These are phyloP conservation scores for Drosophila demipolita DNA, from an alignment of 2,888 invertebrate species.

Conservation along the genomic window DNA sequence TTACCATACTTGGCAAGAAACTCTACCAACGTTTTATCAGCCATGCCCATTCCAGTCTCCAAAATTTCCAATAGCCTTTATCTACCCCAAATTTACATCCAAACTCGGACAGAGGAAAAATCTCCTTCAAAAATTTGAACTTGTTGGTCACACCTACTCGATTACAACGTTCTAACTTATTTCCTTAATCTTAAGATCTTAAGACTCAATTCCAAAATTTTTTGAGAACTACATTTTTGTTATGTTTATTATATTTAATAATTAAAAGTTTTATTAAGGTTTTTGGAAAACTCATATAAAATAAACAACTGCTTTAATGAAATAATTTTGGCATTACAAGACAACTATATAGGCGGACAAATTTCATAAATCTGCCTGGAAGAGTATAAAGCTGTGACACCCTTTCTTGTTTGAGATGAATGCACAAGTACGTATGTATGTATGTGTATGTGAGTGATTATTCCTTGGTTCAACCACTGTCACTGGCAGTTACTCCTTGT, in stretches of 20 bases:
- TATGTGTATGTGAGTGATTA: slow-evolving; percentile 47
- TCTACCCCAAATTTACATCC: background rate
- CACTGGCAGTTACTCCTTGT: slow-evolving; percentile 51
- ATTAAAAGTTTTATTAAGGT: too few species aligned
- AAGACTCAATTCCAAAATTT: background rate
- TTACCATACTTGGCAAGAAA: background rate
- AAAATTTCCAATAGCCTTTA: background rate
- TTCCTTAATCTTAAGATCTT: too few species aligned
- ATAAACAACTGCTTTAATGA: background rate
- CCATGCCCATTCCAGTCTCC: background rate
- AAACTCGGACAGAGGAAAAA: background rate
- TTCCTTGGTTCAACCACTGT: slow-evolving; percentile 58
- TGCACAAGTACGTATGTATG: background rate
- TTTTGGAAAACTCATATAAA: too few species aligned
- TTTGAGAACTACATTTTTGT: background rate
- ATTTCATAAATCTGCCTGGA: background rate
- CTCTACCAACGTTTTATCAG: background rate
- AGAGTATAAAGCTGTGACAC: background rate
- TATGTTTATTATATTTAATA: too few species aligned
- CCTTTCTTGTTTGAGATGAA: slow-evolving; percentile 22
- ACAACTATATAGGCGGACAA: background rate
- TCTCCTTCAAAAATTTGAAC: background rate
- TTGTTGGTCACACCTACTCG: background rate
- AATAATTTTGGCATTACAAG: background rate
- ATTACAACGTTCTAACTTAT: background rate